phyloP scores from a whole-genome alignment of 64 coral and sea anemone species.

The Astreopora myriophthalma region DNA sequence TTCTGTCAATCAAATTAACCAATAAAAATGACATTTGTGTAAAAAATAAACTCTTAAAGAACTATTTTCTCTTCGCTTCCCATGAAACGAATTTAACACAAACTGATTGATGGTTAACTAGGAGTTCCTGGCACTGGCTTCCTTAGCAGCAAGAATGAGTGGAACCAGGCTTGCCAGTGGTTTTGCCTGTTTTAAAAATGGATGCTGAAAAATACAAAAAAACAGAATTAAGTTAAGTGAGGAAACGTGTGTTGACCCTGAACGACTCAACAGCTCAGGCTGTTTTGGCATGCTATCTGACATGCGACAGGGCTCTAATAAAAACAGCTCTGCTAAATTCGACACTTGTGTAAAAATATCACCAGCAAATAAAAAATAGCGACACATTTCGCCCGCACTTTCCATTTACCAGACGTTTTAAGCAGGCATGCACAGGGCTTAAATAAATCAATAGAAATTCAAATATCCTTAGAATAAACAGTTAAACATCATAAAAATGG shows the following conservation, averaged over 20 bases:
- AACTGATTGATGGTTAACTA: conserved; percentile 9
- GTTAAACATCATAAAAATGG: no score
- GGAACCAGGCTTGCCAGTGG: conserved; percentile 97
- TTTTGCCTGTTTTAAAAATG: conserved; percentile 98
- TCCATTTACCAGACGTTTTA: no score
- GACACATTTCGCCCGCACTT: no score
- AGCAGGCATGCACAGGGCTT: no score
- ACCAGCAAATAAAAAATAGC: no score
- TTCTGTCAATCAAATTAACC: conserved; percentile 25
- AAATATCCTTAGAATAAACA: no score
- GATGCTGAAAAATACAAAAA: conserved; percentile 77
- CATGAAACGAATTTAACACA: not conserved
- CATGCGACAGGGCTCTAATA: no score
- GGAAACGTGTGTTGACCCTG: not conserved
- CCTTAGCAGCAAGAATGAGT: conserved; percentile 94
- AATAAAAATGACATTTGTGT: conserved; percentile 57
- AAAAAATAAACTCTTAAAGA: conserved; percentile 60
- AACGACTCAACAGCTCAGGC: no score
- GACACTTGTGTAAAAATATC: no score
- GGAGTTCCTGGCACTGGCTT: conserved; percentile 82
- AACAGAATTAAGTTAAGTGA: not conserved
- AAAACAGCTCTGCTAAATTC: no score
- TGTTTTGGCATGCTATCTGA: no score
- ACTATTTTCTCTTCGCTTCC: conserved; percentile 24
- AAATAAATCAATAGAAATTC: no score